Conservation (phyloP, 2,113 vertebrate species). For the Trogon surrucura region DNA sequence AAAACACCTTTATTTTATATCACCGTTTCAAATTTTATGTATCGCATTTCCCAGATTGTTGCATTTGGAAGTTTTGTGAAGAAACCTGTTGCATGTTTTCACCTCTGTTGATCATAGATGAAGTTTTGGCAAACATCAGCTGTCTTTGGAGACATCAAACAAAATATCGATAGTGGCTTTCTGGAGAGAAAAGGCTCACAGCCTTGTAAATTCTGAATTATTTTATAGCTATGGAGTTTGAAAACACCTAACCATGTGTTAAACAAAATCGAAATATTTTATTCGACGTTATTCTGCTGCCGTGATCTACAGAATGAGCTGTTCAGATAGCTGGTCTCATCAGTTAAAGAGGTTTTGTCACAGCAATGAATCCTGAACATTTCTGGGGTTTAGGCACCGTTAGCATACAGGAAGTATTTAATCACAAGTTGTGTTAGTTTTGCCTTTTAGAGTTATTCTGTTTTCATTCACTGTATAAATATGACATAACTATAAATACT, state of each 20-base stretch:
- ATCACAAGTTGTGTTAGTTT: background rate
- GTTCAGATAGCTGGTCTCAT: background rate
- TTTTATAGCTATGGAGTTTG: background rate
- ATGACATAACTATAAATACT: background rate
- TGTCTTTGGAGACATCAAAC: background rate
- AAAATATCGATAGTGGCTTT: background rate
- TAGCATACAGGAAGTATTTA: background rate
- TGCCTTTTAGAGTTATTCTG: background rate
- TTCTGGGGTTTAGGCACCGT: background rate
- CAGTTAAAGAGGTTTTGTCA: background rate
- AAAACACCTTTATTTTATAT: background rate
- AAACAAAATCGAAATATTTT: background rate
- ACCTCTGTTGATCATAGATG: background rate
- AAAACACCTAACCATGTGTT: background rate
- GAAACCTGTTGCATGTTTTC: background rate
- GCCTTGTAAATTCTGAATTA: background rate
- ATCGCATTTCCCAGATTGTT: background rate
- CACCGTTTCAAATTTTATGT: background rate
- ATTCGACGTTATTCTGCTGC: background rate
- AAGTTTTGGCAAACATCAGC: background rate
- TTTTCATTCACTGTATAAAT: background rate
- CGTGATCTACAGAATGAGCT: background rate
- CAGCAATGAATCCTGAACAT: background rate
- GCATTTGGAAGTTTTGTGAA: background rate
- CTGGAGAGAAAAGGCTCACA: background rate